A percentile compares a stretch with the other conserved stretches of the same genome.
Evolutionary conservation across 2,888 invertebrate genomes (phyloP).

Genomic region (Chrysomela aeneicollis): DNA sequence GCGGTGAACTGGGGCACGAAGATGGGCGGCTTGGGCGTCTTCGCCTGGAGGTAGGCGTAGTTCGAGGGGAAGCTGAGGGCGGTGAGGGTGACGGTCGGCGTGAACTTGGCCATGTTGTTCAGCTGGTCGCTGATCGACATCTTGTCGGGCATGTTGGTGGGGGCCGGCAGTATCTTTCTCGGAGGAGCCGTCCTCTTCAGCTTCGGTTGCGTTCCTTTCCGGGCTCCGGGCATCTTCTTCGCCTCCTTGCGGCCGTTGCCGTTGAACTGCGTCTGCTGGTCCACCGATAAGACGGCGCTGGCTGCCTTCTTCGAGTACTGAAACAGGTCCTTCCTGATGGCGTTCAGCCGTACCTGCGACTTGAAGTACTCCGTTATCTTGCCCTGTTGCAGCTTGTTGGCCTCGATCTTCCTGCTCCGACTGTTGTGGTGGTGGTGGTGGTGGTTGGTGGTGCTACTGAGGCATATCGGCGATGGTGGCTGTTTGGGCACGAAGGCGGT

Average conservation of each 20-base stretch:
- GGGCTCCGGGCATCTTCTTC: conserved; percentile 57
- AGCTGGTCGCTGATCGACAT: conserved; percentile 47
- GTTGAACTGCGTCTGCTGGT: conserved; percentile 51
- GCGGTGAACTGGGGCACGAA: conserved; percentile 57
- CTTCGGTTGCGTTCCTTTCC: conserved; percentile 50
- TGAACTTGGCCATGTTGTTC: conserved; percentile 52
- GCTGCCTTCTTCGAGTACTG: conserved; percentile 41
- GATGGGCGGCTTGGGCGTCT: conserved; percentile 57
- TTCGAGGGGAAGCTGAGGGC: conserved; percentile 58
- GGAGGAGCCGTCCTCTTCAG: conserved; percentile 54
- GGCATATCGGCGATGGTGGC: conserved; percentile 54
- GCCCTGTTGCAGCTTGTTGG: conserved; percentile 67
- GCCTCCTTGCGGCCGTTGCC: conserved; percentile 46
- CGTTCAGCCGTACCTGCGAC: conserved; percentile 77
- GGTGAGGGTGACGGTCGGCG: conserved; percentile 57
- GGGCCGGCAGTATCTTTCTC: conserved; percentile 60
- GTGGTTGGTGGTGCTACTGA: conserved; percentile 35
- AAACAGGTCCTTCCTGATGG: conserved; percentile 52
- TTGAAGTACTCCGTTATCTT: conserved; percentile 88
- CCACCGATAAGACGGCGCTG: conserved; percentile 48
- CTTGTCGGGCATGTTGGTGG: conserved; percentile 56
- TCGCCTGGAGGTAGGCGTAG: conserved; percentile 59
- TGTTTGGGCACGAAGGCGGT: conserved; percentile 36
- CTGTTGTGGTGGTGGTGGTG: conserved; percentile 40
- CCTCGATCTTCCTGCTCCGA: conserved; percentile 31